These are phyloP conservation scores for Hapalemur alaotrensis DNA, from an alignment of 2,797 vertebrate genomes.

Conservation along the genomic window DNA sequence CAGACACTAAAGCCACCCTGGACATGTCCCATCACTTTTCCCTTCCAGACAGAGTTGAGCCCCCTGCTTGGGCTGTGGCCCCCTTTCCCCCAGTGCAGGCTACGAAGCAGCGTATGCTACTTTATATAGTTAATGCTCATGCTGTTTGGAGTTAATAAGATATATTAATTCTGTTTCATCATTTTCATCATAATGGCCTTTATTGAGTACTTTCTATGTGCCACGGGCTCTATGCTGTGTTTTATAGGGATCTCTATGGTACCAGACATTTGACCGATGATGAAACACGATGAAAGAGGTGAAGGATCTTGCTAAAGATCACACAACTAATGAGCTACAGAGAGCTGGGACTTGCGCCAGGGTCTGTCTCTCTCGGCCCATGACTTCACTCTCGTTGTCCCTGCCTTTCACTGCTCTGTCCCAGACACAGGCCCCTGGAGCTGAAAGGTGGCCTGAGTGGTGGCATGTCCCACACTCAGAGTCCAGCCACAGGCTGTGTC, in stretches of 20 bases:
- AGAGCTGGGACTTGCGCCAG: not conserved
- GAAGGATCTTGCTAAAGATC: not conserved
- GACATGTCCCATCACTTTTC: not conserved
- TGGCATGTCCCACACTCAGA: fast-evolving
- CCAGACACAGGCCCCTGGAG: fast-evolving
- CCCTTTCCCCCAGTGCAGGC: not conserved
- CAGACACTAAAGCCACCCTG: not conserved
- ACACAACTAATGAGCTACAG: not conserved
- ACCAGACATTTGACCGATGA: not conserved
- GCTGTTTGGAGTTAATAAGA: not conserved
- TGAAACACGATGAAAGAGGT: not conserved
- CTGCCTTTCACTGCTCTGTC: fast-evolving
- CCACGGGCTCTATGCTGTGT: not conserved
- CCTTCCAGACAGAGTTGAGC: not conserved
- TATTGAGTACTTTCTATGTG: not conserved
- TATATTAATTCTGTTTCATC: not conserved
- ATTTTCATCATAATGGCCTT: not conserved
- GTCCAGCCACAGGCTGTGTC: too few relatives aligned
- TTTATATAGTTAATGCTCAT: not conserved
- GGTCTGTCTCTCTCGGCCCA: not conserved
- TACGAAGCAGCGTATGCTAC: not conserved
- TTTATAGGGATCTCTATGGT: not conserved
- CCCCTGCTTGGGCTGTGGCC: too few relatives aligned
- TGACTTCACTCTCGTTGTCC: fast-evolving
- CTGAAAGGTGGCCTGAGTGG: not conserved